Evolutionary conservation across 2,888 invertebrate genomes (phyloP).

Genomic region (Phengaris arion): DNA sequence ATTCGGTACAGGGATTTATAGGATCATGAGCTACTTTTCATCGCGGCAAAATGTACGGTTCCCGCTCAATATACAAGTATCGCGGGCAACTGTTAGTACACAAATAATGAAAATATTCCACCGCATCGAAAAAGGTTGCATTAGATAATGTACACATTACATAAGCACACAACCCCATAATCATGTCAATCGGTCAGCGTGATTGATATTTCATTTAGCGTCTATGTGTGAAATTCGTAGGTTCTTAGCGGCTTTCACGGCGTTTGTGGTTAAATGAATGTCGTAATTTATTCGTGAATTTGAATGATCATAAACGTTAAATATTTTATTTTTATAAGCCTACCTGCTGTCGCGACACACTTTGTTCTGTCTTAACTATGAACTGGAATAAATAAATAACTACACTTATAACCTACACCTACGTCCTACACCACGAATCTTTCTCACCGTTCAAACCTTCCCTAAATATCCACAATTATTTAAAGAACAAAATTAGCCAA

Average conservation of each 20-base stretch:
- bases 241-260: conserved; percentile 11
- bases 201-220: conserved; percentile 22
- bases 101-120: neutral
- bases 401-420: too few relatives aligned
- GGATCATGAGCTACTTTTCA: neutral
- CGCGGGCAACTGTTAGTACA: too few relatives aligned
- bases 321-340: neutral
- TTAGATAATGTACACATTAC: conserved; percentile 14
- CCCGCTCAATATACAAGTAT: neutral
- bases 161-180: conserved; percentile 22
- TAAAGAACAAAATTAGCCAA: too few relatives aligned
- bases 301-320: neutral
- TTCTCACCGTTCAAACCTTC: too few relatives aligned
- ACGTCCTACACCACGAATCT: too few relatives aligned
- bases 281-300: conserved; percentile 11
- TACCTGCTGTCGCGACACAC: neutral
- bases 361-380: too few relatives aligned
- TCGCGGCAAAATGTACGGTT: neutral
- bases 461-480: too few relatives aligned
- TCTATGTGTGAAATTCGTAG: conserved; percentile 7
- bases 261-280: neutral
- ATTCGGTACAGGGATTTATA: neutral
- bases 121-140: neutral
- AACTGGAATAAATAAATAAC: too few relatives aligned
- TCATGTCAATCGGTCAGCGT: conserved; percentile 27